Percentiles rank a stretch among this genome's conserved stretches.
Evolutionary conservation across 1,140 invertebrate species (phyloP).

Genomic region (Andricus grossulariae): DNA sequence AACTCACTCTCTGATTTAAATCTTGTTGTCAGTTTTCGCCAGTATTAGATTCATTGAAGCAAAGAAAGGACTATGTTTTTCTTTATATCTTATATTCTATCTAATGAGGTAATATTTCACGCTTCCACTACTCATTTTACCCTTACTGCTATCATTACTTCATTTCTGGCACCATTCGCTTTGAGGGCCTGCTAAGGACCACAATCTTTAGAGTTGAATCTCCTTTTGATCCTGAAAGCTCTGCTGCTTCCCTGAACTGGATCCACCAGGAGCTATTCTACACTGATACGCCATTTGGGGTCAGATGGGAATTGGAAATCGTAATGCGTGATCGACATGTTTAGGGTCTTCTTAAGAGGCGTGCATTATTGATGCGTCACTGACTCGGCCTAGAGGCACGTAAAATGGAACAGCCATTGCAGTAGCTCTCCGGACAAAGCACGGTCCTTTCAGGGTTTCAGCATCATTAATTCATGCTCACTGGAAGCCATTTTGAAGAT

Average conservation of each 20-base stretch:
- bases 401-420: slow-evolving; percentile 8
- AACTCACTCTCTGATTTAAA: too few relatives aligned
- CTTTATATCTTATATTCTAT: too few relatives aligned
- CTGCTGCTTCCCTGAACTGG: background rate
- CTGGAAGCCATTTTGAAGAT: slow-evolving; percentile 64
- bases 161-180: background rate
- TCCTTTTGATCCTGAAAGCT: slow-evolving; percentile 5
- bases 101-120: too few relatives aligned
- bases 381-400: slow-evolving; percentile 5
- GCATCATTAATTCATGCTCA: slow-evolving; percentile 68
- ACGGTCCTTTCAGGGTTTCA: slow-evolving; percentile 63
- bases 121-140: too few relatives aligned
- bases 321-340: slow-evolving; percentile 61
- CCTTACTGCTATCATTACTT: background rate
- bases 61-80: too few relatives aligned
- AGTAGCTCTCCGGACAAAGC: slow-evolving; percentile 39
- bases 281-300: slow-evolving; percentile 64
- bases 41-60: too few relatives aligned
- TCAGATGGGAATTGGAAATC: slow-evolving; percentile 51
- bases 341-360: slow-evolving; percentile 59
- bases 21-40: too few relatives aligned
- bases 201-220: slow-evolving; percentile 11
- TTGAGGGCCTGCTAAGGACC: background rate
- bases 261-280: slow-evolving; percentile 30
- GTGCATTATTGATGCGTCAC: slow-evolving; percentile 64